Percentiles rank a stretch among this genome's conserved stretches.
These are phyloP conservation scores for Xiphias gladius DNA, from an alignment of 2,113 vertebrate species.

Conservation along the genomic window DNA sequence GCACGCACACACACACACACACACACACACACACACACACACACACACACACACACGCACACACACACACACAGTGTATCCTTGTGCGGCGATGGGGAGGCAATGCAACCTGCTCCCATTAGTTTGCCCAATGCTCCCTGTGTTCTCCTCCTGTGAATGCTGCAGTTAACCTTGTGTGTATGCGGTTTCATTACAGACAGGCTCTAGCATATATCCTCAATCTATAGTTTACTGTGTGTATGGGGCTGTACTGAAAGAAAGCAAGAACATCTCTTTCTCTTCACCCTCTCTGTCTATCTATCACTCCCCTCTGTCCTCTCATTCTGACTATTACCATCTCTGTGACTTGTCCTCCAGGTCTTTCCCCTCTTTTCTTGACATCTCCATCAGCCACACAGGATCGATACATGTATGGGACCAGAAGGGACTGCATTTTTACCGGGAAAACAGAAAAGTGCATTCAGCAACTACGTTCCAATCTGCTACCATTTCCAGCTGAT, in stretches of 20 bases:
- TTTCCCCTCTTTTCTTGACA: constrained; percentile 54
- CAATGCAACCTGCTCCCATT: constrained; percentile 63
- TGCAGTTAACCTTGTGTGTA: constrained; percentile 64
- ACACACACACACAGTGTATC: constrained; percentile 25
- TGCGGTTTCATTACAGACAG: constrained; percentile 52
- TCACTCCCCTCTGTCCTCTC: constrained; percentile 15
- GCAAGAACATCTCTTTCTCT: constrained; percentile 13
- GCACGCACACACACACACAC: too few relatives aligned
- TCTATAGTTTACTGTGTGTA: constrained; percentile 48
- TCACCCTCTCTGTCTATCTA: background rate
- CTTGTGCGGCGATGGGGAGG: constrained; percentile 25
- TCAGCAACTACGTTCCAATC: constrained; percentile 75
- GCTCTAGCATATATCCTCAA: constrained; percentile 47
- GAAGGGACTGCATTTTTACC: constrained; percentile 50
- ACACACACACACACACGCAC: background rate
- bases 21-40: background rate
- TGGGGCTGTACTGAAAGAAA: constrained; percentile 36
- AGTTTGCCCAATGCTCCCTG: constrained; percentile 25
- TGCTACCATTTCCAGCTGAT: constrained; percentile 56
- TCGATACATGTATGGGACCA: constrained; percentile 75
- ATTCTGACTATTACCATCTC: constrained; percentile 31
- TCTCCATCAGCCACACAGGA: constrained; percentile 75
- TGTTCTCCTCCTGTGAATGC: constrained; percentile 51
- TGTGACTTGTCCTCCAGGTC: constrained; percentile 46
- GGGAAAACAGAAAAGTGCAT: constrained; percentile 69